Conservation (phyloP, 2,113 vertebrate species). For the Pyrgilauda ruficollis region DNA sequence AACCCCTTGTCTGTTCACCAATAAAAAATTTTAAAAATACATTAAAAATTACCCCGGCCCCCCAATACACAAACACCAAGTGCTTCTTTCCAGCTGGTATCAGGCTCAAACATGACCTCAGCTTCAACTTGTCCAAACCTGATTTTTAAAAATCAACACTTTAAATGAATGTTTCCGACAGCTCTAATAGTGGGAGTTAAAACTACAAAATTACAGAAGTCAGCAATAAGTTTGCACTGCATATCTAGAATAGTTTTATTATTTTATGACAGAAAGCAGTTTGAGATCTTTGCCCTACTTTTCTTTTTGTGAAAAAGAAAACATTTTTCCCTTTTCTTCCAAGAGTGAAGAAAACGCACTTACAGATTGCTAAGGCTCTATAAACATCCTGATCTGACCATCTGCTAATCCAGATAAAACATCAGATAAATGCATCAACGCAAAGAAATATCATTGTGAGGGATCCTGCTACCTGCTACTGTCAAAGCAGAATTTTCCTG, state of each 20-base stretch:
- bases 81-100: not conserved
- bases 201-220: not conserved
- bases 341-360: not conserved
- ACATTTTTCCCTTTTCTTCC: not conserved
- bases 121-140: not conserved
- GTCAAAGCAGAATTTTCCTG: not conserved
- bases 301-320: not conserved
- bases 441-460: not conserved
- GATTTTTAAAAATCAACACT: not conserved
- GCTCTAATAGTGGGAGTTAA: not conserved
- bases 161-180: not conserved
- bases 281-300: not conserved
- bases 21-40: fast-evolving
- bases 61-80: not conserved
- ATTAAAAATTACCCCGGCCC: not conserved
- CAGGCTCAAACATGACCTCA: not conserved
- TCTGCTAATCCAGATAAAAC: not conserved
- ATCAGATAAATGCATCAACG: not conserved
- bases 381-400: not conserved
- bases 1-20: not conserved
- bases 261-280: not conserved
- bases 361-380: not conserved
- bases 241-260: not conserved
- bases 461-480: not conserved
- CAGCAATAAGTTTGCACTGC: not conserved